Evolutionary conservation across 2,797 vertebrate genomes (phyloP).

Genomic region (Pempheris klunzingeri): DNA sequence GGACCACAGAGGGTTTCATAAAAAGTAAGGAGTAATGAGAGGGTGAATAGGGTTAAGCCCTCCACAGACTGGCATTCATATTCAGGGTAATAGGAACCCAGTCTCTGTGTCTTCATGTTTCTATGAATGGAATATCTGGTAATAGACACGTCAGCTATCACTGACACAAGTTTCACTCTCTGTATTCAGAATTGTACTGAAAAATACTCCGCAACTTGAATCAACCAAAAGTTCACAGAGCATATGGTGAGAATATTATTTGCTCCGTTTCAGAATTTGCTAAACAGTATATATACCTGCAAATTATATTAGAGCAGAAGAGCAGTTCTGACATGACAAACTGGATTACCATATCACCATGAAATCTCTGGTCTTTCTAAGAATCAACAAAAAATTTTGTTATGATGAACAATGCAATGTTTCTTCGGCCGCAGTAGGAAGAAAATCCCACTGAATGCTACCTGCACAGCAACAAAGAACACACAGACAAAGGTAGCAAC

Average conservation of each 20-base stretch:
- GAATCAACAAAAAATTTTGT: slow-evolving; percentile 10
- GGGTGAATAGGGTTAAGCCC: slow-evolving; percentile 18
- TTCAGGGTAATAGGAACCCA: slow-evolving; percentile 4
- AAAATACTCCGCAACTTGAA: background rate
- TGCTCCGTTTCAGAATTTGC: background rate
- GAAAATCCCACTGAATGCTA: background rate
- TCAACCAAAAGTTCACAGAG: background rate
- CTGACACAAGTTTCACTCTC: background rate
- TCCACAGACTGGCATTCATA: slow-evolving; percentile 7
- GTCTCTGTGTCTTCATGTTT: background rate
- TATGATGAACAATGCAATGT: slow-evolving; percentile 12
- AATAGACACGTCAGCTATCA: background rate
- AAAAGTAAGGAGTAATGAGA: slow-evolving; percentile 24
- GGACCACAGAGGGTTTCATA: slow-evolving; percentile 33
- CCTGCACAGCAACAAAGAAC: background rate
- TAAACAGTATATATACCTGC: background rate
- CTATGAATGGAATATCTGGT: background rate
- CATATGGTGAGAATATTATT: background rate
- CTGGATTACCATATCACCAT: background rate
- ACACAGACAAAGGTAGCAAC: background rate
- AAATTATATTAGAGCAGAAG: background rate
- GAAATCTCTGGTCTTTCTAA: background rate
- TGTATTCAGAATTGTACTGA: slow-evolving; percentile 1
- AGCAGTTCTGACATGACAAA: slow-evolving; percentile 8
- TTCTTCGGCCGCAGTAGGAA: background rate